phyloP scores from a whole-genome alignment of 1,140 invertebrate genomes.

The Periplaneta americana region DNA sequence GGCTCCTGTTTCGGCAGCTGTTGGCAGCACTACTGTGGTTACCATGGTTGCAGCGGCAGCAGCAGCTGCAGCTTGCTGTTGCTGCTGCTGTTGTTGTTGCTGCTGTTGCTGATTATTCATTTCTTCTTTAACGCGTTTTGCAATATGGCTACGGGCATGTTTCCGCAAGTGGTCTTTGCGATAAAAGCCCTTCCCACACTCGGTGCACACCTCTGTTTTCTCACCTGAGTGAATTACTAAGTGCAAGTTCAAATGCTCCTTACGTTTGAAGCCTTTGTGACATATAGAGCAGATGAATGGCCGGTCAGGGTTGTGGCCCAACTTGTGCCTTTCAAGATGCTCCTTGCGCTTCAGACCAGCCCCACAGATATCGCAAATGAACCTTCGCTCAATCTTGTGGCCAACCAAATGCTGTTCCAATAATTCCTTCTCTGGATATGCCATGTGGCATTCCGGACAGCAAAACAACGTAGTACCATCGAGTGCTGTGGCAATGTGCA shows the following conservation, averaged over 20 bases:
- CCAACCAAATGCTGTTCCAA: conserved; percentile 67
- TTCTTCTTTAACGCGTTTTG: conserved; percentile 62
- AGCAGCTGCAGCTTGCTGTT: conserved; percentile 19
- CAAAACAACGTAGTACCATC: conserved; percentile 69
- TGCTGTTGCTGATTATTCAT: conserved; percentile 27
- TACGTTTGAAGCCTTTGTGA: conserved; percentile 70
- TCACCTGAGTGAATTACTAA: conserved; percentile 75
- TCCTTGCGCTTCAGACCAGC: conserved; percentile 70
- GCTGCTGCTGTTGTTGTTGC: conserved; percentile 12
- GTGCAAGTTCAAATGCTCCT: conserved; percentile 74
- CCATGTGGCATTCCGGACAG: conserved; percentile 74
- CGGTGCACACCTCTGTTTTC: conserved; percentile 67
- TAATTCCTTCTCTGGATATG: conserved; percentile 68
- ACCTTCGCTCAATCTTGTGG: conserved; percentile 69
- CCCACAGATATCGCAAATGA: conserved; percentile 53
- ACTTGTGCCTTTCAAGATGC: conserved; percentile 70
- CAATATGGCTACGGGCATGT: conserved; percentile 66
- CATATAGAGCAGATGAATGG: conserved; percentile 71
- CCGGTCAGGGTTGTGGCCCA: conserved; percentile 71
- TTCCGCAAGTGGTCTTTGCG: conserved; percentile 77
- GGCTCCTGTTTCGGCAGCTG: conserved; percentile 44
- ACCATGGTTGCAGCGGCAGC: conserved; percentile 33
- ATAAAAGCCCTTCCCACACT: conserved; percentile 74
- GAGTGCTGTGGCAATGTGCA: conserved; percentile 61
- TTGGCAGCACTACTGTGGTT: conserved; percentile 48